Evolutionary conservation across 2,113 vertebrate genomes (phyloP).

Genomic region (Regulus satrapa): DNA sequence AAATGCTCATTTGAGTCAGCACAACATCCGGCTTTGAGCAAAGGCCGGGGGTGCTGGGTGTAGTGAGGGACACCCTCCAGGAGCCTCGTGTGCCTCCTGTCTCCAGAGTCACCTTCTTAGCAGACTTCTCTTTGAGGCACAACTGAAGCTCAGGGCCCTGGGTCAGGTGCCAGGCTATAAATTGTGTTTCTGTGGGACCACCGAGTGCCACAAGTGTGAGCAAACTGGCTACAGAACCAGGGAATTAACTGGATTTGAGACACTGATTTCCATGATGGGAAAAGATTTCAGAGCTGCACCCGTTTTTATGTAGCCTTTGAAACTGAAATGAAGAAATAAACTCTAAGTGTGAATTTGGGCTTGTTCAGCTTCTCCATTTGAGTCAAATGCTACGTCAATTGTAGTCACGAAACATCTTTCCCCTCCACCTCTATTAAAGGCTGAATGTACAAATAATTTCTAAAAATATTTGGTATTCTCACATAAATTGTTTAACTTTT

Average conservation of each 20-base stretch:
- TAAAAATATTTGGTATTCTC: not conserved
- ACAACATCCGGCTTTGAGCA: not conserved
- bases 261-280: not conserved
- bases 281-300: not conserved
- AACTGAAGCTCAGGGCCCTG: not conserved
- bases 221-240: rapidly evolving
- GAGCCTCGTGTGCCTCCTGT: not conserved
- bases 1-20: not conserved
- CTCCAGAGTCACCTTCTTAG: not conserved
- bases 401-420: not conserved
- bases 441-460: not conserved
- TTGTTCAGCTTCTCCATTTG: not conserved
- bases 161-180: not conserved
- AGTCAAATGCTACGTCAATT: not conserved
- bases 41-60: not conserved
- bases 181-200: not conserved
- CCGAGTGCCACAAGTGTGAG: not conserved
- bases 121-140: not conserved
- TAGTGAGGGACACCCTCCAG: not conserved
- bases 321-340: not conserved
- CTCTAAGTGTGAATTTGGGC: not conserved
- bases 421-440: not conserved
- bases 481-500: not conserved
- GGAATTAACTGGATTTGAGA: not conserved
- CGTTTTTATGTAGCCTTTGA: not conserved